These are phyloP conservation scores for Agonopterix subpropinquella DNA, from an alignment of 2,888 invertebrate species.

Conservation along the genomic window DNA sequence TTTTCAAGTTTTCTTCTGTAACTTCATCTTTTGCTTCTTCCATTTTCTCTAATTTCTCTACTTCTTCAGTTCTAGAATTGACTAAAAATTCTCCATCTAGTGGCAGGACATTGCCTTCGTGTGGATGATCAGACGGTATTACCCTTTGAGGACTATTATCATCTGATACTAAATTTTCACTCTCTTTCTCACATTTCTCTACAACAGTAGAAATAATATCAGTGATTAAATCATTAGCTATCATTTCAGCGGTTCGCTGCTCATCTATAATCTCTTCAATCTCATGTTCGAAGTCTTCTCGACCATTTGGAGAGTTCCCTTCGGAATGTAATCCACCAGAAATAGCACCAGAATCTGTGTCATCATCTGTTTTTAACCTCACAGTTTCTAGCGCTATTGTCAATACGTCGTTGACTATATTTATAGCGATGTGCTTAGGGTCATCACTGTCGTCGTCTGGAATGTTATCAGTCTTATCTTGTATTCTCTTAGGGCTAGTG, in stretches of 20 bases:
- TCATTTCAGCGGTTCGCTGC: slow-evolving; percentile 44
- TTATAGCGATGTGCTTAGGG: slow-evolving; percentile 59
- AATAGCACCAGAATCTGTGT: slow-evolving; percentile 66
- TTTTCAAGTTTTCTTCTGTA: slow-evolving; percentile 49
- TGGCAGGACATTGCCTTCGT: slow-evolving; percentile 63
- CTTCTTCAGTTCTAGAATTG: slow-evolving; percentile 36
- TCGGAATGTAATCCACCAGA: slow-evolving; percentile 63
- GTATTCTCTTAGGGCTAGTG: slow-evolving; percentile 63
- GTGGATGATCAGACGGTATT: slow-evolving; percentile 48
- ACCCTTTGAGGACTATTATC: slow-evolving; percentile 44
- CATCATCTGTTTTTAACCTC: slow-evolving; percentile 58
- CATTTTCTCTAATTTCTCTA: slow-evolving; percentile 21
- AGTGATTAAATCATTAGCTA: slow-evolving; percentile 52
- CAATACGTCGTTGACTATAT: slow-evolving; percentile 68
- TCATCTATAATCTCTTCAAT: slow-evolving; percentile 56
- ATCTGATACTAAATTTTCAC: slow-evolving; percentile 15
- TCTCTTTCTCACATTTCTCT: slow-evolving; percentile 30
- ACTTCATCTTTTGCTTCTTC: slow-evolving; percentile 24
- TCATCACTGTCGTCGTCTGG: slow-evolving; percentile 46
- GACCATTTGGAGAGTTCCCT: slow-evolving; percentile 64
- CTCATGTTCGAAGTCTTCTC: slow-evolving; percentile 63
- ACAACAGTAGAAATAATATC: slow-evolving; percentile 50
- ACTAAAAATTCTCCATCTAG: slow-evolving; percentile 64
- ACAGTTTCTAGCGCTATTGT: slow-evolving; percentile 63
- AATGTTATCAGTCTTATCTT: slow-evolving; percentile 58